Conservation (phyloP, 2,797 vertebrate species). For the Neoniphon sammara region DNA sequence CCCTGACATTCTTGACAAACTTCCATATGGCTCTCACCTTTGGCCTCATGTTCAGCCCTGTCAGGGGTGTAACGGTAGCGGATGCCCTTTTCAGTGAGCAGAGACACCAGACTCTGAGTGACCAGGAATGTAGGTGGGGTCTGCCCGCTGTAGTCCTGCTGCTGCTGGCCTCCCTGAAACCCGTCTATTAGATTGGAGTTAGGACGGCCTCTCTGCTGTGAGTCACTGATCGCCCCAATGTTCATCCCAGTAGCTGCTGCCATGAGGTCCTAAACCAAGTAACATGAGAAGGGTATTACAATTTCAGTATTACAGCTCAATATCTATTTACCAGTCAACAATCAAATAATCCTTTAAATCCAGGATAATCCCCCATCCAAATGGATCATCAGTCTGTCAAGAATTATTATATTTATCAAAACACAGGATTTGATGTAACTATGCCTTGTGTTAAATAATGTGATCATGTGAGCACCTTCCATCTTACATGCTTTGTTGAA, state of each 20-base stretch:
- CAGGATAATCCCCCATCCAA: too few relatives aligned
- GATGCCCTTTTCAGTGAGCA: constrained; percentile 83
- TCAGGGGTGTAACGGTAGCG: constrained; percentile 74
- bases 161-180: constrained; percentile 55
- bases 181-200: constrained; percentile 62
- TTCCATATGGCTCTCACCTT: constrained; percentile 66
- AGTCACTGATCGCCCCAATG: constrained; percentile 76
- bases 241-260: constrained; percentile 84
- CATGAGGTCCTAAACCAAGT: constrained; percentile 81
- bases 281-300: neutral
- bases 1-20: too few relatives aligned
- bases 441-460: too few relatives aligned
- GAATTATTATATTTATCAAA: too few relatives aligned
- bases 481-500: too few relatives aligned
- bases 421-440: too few relatives aligned
- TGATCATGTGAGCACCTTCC: too few relatives aligned
- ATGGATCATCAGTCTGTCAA: too few relatives aligned
- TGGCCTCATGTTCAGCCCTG: constrained; percentile 74
- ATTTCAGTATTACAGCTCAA: neutral
- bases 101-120: constrained; percentile 85
- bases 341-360: too few relatives aligned
- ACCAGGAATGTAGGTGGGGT: constrained; percentile 82
- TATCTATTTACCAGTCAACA: too few relatives aligned
- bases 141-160: constrained; percentile 72
- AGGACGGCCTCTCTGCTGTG: constrained; percentile 74